phyloP scores from a whole-genome alignment of 2,888 invertebrate species.

The Rugalucina vietnamica region DNA sequence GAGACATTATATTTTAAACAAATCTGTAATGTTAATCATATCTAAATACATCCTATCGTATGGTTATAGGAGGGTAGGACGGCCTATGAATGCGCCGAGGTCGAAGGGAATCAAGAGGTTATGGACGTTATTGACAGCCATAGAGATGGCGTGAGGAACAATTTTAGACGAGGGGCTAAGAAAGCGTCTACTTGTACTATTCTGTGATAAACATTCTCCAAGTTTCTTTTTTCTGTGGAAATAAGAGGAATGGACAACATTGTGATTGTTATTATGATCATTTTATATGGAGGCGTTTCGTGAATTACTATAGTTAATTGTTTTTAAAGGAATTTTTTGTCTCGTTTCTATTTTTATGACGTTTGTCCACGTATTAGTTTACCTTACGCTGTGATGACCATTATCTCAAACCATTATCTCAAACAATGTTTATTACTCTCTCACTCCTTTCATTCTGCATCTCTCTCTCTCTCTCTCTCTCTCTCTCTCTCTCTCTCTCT shows the following conservation, averaged over 20 bases:
- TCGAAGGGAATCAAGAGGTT: conserved; percentile 50
- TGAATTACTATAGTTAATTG: background rate
- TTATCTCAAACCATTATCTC: no score
- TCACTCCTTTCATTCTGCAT: no score
- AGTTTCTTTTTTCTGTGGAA: background rate
- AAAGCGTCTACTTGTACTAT: conserved; percentile 55
- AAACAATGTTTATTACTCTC: no score
- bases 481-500: no score
- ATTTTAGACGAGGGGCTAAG: conserved; percentile 44
- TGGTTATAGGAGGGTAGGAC: conserved; percentile 47
- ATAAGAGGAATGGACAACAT: background rate
- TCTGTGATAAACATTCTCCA: conserved; percentile 15
- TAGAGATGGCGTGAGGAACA: conserved; percentile 34
- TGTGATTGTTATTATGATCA: background rate
- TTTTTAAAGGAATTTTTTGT: no score
- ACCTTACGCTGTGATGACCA: no score
- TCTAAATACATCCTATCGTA: no score
- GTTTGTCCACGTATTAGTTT: background rate
- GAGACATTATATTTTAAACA: no score
- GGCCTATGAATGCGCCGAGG: conserved; percentile 55
- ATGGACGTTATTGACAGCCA: conserved; percentile 59
- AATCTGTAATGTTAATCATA: no score
- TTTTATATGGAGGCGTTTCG: background rate
- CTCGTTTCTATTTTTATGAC: background rate
- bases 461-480: no score